Evolutionary conservation across 2,113 vertebrate genomes (phyloP).

Genomic region (Meles meles): DNA sequence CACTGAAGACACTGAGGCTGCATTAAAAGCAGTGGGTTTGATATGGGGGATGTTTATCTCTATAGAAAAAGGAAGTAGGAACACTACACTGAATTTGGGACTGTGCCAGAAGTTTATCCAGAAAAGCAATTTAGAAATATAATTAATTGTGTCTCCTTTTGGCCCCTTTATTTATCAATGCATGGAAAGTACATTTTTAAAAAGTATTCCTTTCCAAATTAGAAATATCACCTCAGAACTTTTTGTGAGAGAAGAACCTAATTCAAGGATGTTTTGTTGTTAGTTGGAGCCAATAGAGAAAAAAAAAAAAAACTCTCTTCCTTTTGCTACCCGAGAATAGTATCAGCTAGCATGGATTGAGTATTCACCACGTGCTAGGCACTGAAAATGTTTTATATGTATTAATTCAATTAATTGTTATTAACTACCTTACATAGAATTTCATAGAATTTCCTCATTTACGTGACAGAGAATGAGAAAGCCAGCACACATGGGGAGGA

Average conservation of each 20-base stretch:
- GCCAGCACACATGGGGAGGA: neutral
- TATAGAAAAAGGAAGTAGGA: neutral
- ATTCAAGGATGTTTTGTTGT: neutral
- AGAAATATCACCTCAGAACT: neutral
- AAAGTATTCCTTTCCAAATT: neutral
- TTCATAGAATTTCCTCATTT: neutral
- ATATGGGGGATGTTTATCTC: neutral
- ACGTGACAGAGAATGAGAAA: neutral
- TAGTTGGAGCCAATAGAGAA: too few species aligned
- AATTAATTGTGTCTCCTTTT: neutral
- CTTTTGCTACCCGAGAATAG: neutral
- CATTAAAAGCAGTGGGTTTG: neutral
- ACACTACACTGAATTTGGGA: neutral
- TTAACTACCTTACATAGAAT: neutral
- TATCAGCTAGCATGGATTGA: neutral
- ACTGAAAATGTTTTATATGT: neutral
- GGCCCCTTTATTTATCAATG: neutral
- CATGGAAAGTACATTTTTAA: neutral
- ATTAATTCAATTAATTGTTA: neutral
- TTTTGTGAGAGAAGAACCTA: neutral
- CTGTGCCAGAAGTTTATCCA: neutral
- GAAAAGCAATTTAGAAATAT: neutral
- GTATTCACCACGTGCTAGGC: neutral
- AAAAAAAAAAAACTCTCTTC: accelerated
- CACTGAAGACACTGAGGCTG: neutral